Evolutionary conservation across 2,113 vertebrate species (phyloP).

Genomic region (Strigops habroptila): DNA sequence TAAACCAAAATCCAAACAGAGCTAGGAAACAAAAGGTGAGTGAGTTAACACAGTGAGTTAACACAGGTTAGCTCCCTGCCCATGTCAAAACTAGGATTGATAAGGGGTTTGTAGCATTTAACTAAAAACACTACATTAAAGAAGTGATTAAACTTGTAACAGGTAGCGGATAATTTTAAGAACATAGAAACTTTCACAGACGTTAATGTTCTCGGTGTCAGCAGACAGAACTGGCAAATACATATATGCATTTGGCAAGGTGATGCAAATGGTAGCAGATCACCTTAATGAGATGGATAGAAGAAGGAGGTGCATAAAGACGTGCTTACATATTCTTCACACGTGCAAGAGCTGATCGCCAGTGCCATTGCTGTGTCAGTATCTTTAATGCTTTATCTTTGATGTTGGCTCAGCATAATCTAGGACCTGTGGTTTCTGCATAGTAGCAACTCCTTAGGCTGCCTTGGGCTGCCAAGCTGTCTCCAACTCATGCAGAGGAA

Average conservation of each 20-base stretch:
- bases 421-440: not conserved
- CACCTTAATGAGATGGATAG: not conserved
- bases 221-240: not conserved
- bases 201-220: not conserved
- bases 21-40: not conserved
- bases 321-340: constrained; percentile 7
- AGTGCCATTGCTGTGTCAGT: constrained; percentile 38
- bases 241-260: not conserved
- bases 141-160: not conserved
- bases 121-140: not conserved
- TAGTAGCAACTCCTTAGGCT: not conserved
- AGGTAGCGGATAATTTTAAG: not conserved
- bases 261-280: not conserved
- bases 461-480: constrained; percentile 6
- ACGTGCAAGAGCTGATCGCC: not conserved
- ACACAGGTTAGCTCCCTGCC: not conserved
- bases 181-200: not conserved
- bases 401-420: constrained; percentile 31
- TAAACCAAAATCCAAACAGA: not conserved
- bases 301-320: not conserved
- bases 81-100: not conserved
- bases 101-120: not conserved
- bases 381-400: constrained; percentile 50
- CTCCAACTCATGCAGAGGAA: not conserved
- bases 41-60: too few species aligned